Evolutionary conservation across 2,888 invertebrate species (phyloP).

Genomic region (Tolmerus cingulatus): DNA sequence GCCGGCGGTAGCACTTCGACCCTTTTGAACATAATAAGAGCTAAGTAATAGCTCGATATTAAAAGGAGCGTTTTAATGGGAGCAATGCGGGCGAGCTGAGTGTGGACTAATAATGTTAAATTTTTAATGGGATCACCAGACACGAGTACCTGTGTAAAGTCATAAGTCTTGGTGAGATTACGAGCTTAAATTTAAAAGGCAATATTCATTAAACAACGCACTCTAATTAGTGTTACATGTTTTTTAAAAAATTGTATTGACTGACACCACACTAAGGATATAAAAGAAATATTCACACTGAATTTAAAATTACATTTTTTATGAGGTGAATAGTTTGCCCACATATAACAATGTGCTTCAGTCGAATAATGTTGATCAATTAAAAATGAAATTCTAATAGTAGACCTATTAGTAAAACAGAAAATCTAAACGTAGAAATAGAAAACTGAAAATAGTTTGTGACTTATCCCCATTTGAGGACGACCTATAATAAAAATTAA

Average conservation of each 20-base stretch:
- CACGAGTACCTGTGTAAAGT: not conserved
- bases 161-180: not conserved
- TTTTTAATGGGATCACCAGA: not conserved
- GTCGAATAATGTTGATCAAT: too few species aligned
- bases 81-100: not conserved
- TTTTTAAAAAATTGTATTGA: not conserved
- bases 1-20: slow-evolving; percentile 14
- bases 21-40: slow-evolving; percentile 15
- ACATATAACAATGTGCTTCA: too few species aligned
- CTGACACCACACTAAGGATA: too few species aligned
- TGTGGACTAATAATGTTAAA: not conserved
- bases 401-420: too few species aligned
- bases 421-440: too few species aligned
- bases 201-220: not conserved
- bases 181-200: not conserved
- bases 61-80: slow-evolving; percentile 15
- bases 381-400: too few species aligned
- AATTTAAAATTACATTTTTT: too few species aligned
- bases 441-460: too few species aligned
- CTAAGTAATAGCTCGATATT: slow-evolving; percentile 25
- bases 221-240: not conserved
- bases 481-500: too few species aligned
- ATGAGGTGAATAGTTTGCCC: too few species aligned
- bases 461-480: too few species aligned
- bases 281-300: too few species aligned